These are phyloP conservation scores for Xylota segnis DNA, from an alignment of 2,888 invertebrate species.

Conservation along the genomic window DNA sequence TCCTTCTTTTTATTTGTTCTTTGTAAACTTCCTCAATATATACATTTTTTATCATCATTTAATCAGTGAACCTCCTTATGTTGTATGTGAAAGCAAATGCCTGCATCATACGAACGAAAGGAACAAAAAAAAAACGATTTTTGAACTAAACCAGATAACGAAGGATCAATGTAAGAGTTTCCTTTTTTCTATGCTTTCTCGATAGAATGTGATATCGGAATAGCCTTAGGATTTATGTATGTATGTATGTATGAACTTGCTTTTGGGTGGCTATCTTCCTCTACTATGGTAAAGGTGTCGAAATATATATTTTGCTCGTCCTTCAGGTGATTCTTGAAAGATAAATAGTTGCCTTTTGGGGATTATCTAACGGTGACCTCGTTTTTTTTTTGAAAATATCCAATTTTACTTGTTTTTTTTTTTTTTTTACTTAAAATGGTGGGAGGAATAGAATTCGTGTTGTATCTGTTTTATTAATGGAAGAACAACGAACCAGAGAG, in stretches of 20 bases:
- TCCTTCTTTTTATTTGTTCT: constrained; percentile 14
- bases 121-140: background rate
- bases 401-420: too few species aligned
- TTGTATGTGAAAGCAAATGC: constrained; percentile 16
- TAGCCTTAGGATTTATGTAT: background rate
- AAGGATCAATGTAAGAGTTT: constrained; percentile 19
- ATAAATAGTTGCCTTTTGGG: constrained; percentile 15
- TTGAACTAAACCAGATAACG: constrained; percentile 35
- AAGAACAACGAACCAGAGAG: constrained; percentile 4
- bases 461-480: constrained; percentile 34
- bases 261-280: constrained; percentile 26
- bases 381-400: constrained; percentile 4
- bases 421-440: constrained; percentile 3
- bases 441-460: constrained; percentile 17
- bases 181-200: background rate
- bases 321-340: constrained; percentile 11
- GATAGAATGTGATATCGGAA: constrained; percentile 16
- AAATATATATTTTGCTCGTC: constrained; percentile 10
- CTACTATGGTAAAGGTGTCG: constrained; percentile 45
- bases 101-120: background rate
- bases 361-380: constrained; percentile 30
- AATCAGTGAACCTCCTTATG: constrained; percentile 34
- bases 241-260: background rate
- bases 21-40: constrained; percentile 3
- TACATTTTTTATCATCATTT: constrained; percentile 34